These are phyloP conservation scores for Henicopernis longicauda DNA, from an alignment of 2,113 vertebrate genomes.

Conservation along the genomic window DNA sequence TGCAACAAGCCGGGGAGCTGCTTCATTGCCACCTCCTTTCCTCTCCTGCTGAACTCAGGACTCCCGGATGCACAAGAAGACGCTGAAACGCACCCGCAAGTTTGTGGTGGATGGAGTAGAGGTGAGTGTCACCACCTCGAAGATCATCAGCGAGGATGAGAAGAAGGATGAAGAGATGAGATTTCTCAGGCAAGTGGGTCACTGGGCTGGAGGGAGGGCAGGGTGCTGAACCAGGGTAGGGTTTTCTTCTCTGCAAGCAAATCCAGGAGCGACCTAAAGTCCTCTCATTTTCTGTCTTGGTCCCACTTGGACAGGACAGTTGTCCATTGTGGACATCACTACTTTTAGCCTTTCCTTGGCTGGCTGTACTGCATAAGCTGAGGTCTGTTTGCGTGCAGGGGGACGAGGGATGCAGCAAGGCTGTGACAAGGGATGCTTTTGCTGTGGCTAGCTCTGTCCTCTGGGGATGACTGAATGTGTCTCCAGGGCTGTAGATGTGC, in stretches of 20 bases:
- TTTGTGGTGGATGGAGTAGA: slow-evolving; percentile 92
- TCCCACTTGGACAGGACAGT: neutral
- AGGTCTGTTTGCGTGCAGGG: neutral
- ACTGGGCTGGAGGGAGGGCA: neutral
- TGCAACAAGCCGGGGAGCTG: neutral
- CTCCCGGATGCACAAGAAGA: slow-evolving; percentile 81
- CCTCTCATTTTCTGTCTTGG: neutral
- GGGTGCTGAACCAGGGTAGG: fast-evolving
- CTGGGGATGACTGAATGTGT: neutral
- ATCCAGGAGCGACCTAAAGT: fast-evolving
- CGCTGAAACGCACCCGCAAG: slow-evolving; percentile 91
- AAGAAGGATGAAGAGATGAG: slow-evolving; percentile 98
- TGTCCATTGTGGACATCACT: neutral
- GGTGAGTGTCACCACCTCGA: slow-evolving; percentile 96
- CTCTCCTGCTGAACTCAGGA: slow-evolving; percentile 63
- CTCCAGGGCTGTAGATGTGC: neutral
- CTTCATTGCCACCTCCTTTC: neutral
- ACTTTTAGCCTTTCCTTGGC: neutral
- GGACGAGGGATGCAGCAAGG: neutral
- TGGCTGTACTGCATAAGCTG: neutral
- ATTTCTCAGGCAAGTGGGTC: slow-evolving; percentile 86
- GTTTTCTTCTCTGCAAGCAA: neutral
- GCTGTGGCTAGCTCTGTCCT: neutral
- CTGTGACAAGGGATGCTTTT: neutral
- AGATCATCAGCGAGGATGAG: slow-evolving; percentile 94